Base-by-base conservation (phyloP, 2,113 vertebrate genomes). In the Chaetura pelagica region DNA sequence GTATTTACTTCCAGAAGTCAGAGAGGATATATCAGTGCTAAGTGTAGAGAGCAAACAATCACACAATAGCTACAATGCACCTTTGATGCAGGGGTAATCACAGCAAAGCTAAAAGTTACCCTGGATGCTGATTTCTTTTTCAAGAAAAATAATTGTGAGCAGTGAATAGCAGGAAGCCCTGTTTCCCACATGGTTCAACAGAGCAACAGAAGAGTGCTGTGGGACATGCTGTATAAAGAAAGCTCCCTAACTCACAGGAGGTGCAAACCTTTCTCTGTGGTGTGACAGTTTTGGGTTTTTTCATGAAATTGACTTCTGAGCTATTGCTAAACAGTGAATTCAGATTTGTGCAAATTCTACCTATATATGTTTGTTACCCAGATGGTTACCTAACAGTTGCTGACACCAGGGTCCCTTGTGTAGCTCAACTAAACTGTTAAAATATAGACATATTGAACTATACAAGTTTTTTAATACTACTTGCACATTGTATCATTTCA, bases 81-180 rank as follows among this genome's bases (percentile, higher is more conserved):
- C 71, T 96, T 84, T 87, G 80, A 48, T 92, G 66, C 30, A 48
- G 66, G 57, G 84, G 81, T 93, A 89, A 84, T 64, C 54, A 49
- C 18, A 29, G 73, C 69, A 89, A 21, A 68, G 52, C 23, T 46
- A 5, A 42, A 75, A 75, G 3, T 40, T 84, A 94, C 49, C 66
- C 44, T 67, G 34, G 66, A 46, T 44, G 44, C n/a, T 57, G 67
- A 81, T 82, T 85, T 72, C 14, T 85, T 85, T 64, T 18, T 32
- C 55, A 84, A 76, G 57, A 42, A 64, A 69, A 69, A 48, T 30
- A 16, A 55, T 57, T 89, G 38, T 49, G n/a, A 83, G 15, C 48
- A 52, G n/a, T 16, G 59, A 35, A 68, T 4, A 49, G 35, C 0
- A 34, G 44, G 42, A 42, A 89, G 35, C 34, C 12, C 26, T 62